phyloP scores from a whole-genome alignment of 1,140 invertebrate species.

The Luehdorfia chinensis region DNA sequence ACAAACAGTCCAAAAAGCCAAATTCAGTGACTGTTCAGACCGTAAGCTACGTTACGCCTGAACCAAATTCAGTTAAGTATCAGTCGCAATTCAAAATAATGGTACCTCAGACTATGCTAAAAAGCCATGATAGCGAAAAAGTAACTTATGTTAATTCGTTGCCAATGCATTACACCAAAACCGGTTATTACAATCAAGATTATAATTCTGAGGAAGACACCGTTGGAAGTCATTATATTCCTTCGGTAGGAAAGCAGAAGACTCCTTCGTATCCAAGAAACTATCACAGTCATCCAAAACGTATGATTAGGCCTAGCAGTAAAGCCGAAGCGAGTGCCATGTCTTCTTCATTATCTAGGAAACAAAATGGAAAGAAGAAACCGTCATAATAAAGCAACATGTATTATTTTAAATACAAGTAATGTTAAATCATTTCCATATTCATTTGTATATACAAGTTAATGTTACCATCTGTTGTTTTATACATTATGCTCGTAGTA shows the following conservation, averaged over 20 bases:
- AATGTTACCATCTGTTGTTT: neutral
- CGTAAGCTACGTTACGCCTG: constrained; percentile 62
- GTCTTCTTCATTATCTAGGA: constrained; percentile 22
- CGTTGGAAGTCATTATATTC: constrained; percentile 30
- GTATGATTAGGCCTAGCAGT: constrained; percentile 44
- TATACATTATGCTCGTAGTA: neutral
- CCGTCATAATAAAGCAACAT: constrained; percentile 22
- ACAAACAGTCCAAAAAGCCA: constrained; percentile 33
- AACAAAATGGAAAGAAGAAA: constrained; percentile 43
- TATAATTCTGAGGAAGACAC: constrained; percentile 40
- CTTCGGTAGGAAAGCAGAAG: constrained; percentile 37
- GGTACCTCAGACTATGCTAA: constrained; percentile 58
- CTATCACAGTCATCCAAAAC: constrained; percentile 52
- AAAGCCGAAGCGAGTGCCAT: constrained; percentile 24
- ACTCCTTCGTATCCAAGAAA: constrained; percentile 41
- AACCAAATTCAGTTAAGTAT: constrained; percentile 52
- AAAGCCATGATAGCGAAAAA: constrained; percentile 45
- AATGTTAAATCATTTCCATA: neutral
- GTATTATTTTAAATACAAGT: neutral
- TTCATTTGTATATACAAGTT: constrained; percentile 10
- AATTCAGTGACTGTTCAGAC: constrained; percentile 38
- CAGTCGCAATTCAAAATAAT: constrained; percentile 57
- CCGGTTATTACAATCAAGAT: constrained; percentile 32
- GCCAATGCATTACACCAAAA: constrained; percentile 37
- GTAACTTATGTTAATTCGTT: constrained; percentile 56